These are phyloP conservation scores for Colletes latitarsis DNA, from an alignment of 1,140 invertebrate species.

Conservation along the genomic window DNA sequence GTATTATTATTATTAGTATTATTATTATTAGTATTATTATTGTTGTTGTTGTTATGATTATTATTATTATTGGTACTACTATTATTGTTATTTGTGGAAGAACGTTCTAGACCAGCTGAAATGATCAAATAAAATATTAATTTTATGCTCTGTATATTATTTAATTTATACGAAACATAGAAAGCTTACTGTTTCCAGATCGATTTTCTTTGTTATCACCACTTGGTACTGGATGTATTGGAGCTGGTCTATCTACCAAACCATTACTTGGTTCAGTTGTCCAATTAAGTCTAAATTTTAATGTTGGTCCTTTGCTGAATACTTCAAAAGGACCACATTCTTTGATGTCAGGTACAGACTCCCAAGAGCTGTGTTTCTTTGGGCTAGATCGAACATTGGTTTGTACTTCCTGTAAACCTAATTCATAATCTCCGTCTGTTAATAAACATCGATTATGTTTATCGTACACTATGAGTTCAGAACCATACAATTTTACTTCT, in stretches of 20 bases:
- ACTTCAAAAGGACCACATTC: constrained; percentile 85
- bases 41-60: constrained; percentile 59
- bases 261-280: constrained; percentile 87
- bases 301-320: constrained; percentile 88
- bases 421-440: constrained; percentile 94
- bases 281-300: constrained; percentile 93
- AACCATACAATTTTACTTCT: constrained; percentile 88
- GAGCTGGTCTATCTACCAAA: constrained; percentile 85
- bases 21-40: constrained; percentile 62
- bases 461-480: constrained; percentile 94
- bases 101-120: constrained; percentile 75
- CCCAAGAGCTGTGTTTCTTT: constrained; percentile 89
- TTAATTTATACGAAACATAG: neutral
- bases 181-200: constrained; percentile 78
- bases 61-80: constrained; percentile 51
- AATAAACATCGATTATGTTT: constrained; percentile 93
- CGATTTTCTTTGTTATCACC: constrained; percentile 84
- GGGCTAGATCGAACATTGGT: constrained; percentile 83
- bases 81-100: constrained; percentile 71
- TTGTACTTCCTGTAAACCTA: constrained; percentile 89
- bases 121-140: constrained; percentile 26
- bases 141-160: neutral
- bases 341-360: constrained; percentile 88
- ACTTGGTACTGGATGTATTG: constrained; percentile 80
- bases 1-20: constrained; percentile 65